phyloP scores from a whole-genome alignment of 2,113 vertebrate genomes.

The Pseudopipra pipra region DNA sequence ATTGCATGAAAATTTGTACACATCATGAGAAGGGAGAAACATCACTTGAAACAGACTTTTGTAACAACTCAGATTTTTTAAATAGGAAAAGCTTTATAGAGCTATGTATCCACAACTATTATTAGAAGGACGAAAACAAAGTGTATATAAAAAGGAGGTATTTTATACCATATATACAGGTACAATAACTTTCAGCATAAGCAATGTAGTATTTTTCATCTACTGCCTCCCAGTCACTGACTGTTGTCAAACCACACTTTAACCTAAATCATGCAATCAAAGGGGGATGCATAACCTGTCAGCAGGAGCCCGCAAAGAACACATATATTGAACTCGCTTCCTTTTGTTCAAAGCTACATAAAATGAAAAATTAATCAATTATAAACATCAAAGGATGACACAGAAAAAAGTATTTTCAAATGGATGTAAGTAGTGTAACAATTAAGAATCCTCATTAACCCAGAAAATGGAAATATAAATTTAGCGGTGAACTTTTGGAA shows the following conservation, averaged over 20 bases:
- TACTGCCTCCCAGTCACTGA: neutral
- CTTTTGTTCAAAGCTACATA: slow-evolving; percentile 56
- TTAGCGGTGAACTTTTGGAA: neutral
- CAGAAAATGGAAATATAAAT: slow-evolving; percentile 5
- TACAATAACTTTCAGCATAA: neutral
- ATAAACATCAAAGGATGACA: slow-evolving; percentile 55
- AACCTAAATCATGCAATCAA: slow-evolving; percentile 5
- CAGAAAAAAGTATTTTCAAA: slow-evolving; percentile 19
- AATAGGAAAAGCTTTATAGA: neutral
- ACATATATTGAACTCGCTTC: neutral
- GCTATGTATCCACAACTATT: neutral
- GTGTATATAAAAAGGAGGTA: neutral
- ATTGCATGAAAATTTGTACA: neutral
- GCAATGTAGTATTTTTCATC: neutral
- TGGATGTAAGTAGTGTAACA: slow-evolving; percentile 8
- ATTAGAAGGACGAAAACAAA: neutral
- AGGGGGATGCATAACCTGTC: neutral
- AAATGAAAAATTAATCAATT: slow-evolving; percentile 65
- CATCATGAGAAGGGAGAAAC: neutral
- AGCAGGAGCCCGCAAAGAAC: neutral
- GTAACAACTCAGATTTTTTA: neutral
- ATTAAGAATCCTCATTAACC: slow-evolving; percentile 23
- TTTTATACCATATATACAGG: neutral
- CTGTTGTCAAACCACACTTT: slow-evolving; percentile 14
- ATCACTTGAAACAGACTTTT: neutral